Evolutionary conservation across 2,888 invertebrate genomes (phyloP).

Genomic region (Agrotis exclamationis): DNA sequence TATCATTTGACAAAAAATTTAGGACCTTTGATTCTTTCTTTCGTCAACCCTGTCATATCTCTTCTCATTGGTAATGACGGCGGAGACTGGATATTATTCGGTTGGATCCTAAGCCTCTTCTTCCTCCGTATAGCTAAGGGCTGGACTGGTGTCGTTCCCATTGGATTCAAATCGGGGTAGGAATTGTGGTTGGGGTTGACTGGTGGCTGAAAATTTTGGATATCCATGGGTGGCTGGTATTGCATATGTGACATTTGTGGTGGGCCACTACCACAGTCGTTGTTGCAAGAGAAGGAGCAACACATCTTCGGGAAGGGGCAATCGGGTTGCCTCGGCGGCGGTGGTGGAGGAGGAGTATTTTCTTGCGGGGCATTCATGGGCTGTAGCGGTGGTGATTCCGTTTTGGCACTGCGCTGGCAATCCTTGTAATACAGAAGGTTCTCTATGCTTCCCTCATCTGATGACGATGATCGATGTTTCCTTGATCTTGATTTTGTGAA

Average conservation of each 20-base stretch:
- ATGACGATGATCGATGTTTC: slow-evolving; percentile 70
- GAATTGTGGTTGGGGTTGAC: neutral
- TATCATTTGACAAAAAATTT: no score
- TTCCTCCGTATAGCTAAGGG: slow-evolving; percentile 66
- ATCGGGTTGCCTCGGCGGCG: slow-evolving; percentile 54
- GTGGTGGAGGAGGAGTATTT: slow-evolving; percentile 5
- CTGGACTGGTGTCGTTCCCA: slow-evolving; percentile 43
- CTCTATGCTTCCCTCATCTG: slow-evolving; percentile 85
- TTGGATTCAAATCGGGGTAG: neutral
- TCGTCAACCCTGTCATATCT: slow-evolving; percentile 75
- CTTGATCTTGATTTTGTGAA: slow-evolving; percentile 62
- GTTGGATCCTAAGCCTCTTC: slow-evolving; percentile 68
- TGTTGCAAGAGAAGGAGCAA: slow-evolving; percentile 82
- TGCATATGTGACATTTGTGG: slow-evolving; percentile 58
- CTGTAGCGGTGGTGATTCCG: slow-evolving; percentile 25
- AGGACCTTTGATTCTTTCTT: slow-evolving; percentile 78
- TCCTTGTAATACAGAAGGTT: slow-evolving; percentile 85
- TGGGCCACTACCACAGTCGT: slow-evolving; percentile 70
- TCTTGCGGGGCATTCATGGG: neutral
- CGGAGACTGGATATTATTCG: slow-evolving; percentile 49
- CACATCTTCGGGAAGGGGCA: slow-evolving; percentile 83
- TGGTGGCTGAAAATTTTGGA: slow-evolving; percentile 29
- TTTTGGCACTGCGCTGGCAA: slow-evolving; percentile 73
- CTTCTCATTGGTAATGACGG: slow-evolving; percentile 67
- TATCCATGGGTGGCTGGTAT: slow-evolving; percentile 48